phyloP scores from a whole-genome alignment of 1,140 invertebrate species.

The Ceratosolen fusciceps region DNA sequence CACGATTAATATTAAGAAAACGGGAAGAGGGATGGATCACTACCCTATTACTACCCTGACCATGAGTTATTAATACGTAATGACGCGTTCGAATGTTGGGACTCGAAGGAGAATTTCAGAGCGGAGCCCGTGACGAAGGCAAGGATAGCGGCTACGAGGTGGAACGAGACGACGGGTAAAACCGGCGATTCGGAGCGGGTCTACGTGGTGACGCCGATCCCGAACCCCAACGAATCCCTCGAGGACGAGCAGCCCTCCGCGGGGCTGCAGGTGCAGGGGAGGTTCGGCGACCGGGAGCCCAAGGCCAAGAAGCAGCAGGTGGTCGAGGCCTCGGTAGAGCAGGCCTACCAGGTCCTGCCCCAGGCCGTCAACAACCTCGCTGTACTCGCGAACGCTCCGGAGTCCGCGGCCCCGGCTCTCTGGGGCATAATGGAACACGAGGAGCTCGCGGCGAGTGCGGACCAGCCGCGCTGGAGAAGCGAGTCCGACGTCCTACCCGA shows the following conservation, averaged over 20 bases:
- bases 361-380: slow-evolving; percentile 69
- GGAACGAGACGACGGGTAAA: background rate
- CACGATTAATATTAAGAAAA: too few relatives aligned
- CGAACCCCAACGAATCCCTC: slow-evolving; percentile 36
- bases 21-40: too few relatives aligned
- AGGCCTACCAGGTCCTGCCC: slow-evolving; percentile 67
- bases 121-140: slow-evolving; percentile 23
- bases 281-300: slow-evolving; percentile 18
- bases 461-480: slow-evolving; percentile 40
- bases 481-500: slow-evolving; percentile 47
- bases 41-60: too few relatives aligned
- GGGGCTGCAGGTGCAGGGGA: background rate
- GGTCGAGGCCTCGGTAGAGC: slow-evolving; percentile 59
- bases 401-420: slow-evolving; percentile 60
- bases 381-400: slow-evolving; percentile 63
- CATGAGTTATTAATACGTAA: too few relatives aligned
- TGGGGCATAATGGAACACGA: slow-evolving; percentile 71
- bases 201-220: slow-evolving; percentile 44
- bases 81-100: too few relatives aligned
- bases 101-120: too few relatives aligned
- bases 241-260: background rate
- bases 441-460: slow-evolving; percentile 54
- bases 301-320: slow-evolving; percentile 52
- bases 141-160: slow-evolving; percentile 2
- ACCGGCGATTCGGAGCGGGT: slow-evolving; percentile 16